Percentiles rank a stretch among this genome's conserved stretches.
These are phyloP conservation scores for Leptoteleia sp. DNA, from an alignment of 1,140 invertebrate species.

Conservation along the genomic window DNA sequence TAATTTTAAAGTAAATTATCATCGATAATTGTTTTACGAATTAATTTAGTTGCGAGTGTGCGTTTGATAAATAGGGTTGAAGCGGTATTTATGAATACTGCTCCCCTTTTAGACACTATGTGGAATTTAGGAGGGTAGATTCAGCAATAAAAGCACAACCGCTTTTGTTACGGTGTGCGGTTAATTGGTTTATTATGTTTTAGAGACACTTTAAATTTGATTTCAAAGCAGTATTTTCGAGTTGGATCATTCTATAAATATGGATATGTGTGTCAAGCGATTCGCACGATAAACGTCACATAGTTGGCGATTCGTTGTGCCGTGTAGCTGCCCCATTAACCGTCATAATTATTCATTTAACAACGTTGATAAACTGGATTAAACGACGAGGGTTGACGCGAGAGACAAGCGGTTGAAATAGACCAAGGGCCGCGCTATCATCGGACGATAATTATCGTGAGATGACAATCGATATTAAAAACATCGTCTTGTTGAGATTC, in stretches of 20 bases:
- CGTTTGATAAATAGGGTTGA: slow-evolving; percentile 60
- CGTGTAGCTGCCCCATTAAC: slow-evolving; percentile 11
- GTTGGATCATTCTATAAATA: slow-evolving; percentile 51
- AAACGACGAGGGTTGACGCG: too few relatives aligned
- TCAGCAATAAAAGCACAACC: slow-evolving; percentile 59
- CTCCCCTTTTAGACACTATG: slow-evolving; percentile 51
- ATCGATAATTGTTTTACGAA: slow-evolving; percentile 58
- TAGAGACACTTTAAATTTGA: slow-evolving; percentile 60
- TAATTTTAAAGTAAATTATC: slow-evolving; percentile 48
- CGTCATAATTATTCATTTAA: slow-evolving; percentile 18
- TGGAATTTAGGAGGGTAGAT: slow-evolving; percentile 56
- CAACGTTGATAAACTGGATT: not conserved
- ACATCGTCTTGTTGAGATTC: too few relatives aligned
- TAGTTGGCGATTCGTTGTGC: slow-evolving; percentile 3
- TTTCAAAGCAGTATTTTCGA: slow-evolving; percentile 52
- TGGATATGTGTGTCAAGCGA: slow-evolving; percentile 40
- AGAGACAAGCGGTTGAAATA: too few relatives aligned
- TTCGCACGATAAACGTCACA: slow-evolving; percentile 32
- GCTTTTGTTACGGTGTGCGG: slow-evolving; percentile 53
- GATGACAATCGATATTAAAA: too few relatives aligned
- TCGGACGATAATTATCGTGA: too few relatives aligned
- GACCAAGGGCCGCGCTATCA: too few relatives aligned
- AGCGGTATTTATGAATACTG: slow-evolving; percentile 53
- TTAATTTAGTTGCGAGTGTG: slow-evolving; percentile 53
- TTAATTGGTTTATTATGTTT: slow-evolving; percentile 64